These are phyloP conservation scores for Myiothlypis chrysogaster DNA, from an alignment of 2,797 vertebrate genomes.

Conservation along the genomic window DNA sequence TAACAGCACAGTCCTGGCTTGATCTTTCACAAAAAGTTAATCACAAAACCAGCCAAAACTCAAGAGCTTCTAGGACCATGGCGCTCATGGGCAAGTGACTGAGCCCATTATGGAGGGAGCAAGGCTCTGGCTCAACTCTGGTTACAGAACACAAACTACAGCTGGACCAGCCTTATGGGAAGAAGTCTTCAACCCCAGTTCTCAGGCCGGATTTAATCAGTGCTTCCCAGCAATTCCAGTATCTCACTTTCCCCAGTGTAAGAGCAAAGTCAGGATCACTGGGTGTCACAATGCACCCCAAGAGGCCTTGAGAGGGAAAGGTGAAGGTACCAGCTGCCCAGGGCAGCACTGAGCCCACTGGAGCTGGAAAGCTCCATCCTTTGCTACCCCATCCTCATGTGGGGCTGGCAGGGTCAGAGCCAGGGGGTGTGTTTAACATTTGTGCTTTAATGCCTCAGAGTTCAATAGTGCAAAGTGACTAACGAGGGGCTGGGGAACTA, in stretches of 20 bases:
- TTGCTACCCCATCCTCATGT: background rate
- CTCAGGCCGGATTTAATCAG: background rate
- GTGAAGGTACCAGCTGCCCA: background rate
- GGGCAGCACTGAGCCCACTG: fast-evolving
- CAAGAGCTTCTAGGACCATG: background rate
- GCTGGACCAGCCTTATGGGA: background rate
- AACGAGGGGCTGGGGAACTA: background rate
- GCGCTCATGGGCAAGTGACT: background rate
- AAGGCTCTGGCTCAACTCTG: background rate
- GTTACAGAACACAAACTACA: background rate
- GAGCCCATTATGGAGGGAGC: background rate
- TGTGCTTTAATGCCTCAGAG: background rate
- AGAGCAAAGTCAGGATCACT: background rate
- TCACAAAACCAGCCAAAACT: background rate
- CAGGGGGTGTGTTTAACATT: background rate
- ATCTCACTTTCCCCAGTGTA: fast-evolving
- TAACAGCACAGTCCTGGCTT: background rate
- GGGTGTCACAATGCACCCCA: background rate
- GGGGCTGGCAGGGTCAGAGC: background rate
- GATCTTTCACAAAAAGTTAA: background rate
- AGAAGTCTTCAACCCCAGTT: background rate
- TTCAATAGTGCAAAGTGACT: background rate
- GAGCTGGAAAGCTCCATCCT: background rate
- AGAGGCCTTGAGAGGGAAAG: background rate
- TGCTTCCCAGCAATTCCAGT: fast-evolving